These are phyloP conservation scores for Hecatera dysodea DNA, from an alignment of 2,888 invertebrate species.

Conservation along the genomic window DNA sequence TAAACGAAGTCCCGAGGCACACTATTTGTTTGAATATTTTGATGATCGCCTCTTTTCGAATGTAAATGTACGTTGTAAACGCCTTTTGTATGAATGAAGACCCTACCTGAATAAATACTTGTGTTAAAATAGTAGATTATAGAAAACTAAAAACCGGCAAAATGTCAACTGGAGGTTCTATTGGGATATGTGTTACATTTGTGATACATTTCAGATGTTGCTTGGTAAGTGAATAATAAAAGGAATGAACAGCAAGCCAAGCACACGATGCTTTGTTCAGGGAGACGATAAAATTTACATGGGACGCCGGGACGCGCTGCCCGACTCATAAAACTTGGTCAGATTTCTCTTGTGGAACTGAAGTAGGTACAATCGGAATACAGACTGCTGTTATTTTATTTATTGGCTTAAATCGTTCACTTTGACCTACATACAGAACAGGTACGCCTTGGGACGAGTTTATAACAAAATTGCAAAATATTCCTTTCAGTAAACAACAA, in stretches of 20 bases:
- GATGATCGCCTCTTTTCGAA: constrained; percentile 52
- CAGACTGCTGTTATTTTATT: constrained; percentile 62
- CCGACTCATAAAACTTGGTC: constrained; percentile 75
- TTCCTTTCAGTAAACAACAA: constrained; percentile 23
- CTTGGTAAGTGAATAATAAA: constrained; percentile 77
- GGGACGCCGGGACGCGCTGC: constrained; percentile 73
- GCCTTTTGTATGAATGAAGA: constrained; percentile 48
- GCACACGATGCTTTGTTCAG: constrained; percentile 73
- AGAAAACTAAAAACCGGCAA: constrained; percentile 7
- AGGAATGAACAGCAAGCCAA: constrained; percentile 67
- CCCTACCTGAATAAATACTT: constrained; percentile 33
- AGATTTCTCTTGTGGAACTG: constrained; percentile 65
- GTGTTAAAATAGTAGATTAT: constrained; percentile 27
- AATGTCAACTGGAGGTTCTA: constrained; percentile 27
- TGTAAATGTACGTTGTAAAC: constrained; percentile 57
- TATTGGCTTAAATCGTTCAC: constrained; percentile 56
- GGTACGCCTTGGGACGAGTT: constrained; percentile 32
- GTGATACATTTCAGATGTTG: constrained; percentile 68
- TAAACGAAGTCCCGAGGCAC: constrained; percentile 37
- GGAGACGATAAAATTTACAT: constrained; percentile 83
- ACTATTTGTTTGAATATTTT: constrained; percentile 56
- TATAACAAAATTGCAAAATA: constrained; percentile 37
- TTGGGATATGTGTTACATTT: constrained; percentile 49
- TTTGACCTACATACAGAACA: constrained; percentile 54
- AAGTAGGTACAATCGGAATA: constrained; percentile 64